phyloP scores from a whole-genome alignment of 2,113 vertebrate genomes.

The Epinephelus lanceolatus region DNA sequence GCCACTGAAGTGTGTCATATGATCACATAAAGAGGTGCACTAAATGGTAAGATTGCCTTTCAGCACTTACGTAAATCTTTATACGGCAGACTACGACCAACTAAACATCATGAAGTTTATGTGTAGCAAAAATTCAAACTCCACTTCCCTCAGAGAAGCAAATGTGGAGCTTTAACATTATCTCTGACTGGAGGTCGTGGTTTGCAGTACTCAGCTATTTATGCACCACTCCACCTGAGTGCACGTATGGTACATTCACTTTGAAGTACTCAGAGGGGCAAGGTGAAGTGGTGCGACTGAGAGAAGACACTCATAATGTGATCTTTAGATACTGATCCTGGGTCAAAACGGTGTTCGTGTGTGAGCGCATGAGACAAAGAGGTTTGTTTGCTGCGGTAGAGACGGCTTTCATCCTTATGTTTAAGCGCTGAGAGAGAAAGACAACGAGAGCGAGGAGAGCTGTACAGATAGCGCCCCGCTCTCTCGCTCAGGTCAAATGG shows the following conservation, averaged over 20 bases:
- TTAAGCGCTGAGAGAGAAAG: constrained; percentile 4
- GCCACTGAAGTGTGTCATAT: not conserved
- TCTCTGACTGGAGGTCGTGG: not conserved
- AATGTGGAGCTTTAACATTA: not conserved
- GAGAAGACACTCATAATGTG: not conserved
- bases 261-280: not conserved
- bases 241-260: not conserved
- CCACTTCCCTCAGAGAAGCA: not conserved
- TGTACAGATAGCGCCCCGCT: constrained; percentile 16
- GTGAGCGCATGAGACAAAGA: not conserved
- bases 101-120: not conserved
- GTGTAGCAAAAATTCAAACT: not conserved
- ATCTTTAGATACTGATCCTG: not conserved
- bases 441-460: not conserved
- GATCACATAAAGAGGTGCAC: not conserved
- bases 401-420: not conserved
- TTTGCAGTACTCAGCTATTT: not conserved
- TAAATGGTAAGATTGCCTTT: not conserved
- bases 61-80: not conserved
- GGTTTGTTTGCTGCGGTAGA: constrained; percentile 1
- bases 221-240: not conserved
- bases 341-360: constrained; percentile 4
- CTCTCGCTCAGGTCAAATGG: constrained; percentile 57
- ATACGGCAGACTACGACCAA: not conserved
- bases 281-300: not conserved